Evolutionary conservation across 2,113 vertebrate species (phyloP), one percentile per base, ranked within the genome.

Genomic region (Pseudorectes ferrugineus): DNA sequence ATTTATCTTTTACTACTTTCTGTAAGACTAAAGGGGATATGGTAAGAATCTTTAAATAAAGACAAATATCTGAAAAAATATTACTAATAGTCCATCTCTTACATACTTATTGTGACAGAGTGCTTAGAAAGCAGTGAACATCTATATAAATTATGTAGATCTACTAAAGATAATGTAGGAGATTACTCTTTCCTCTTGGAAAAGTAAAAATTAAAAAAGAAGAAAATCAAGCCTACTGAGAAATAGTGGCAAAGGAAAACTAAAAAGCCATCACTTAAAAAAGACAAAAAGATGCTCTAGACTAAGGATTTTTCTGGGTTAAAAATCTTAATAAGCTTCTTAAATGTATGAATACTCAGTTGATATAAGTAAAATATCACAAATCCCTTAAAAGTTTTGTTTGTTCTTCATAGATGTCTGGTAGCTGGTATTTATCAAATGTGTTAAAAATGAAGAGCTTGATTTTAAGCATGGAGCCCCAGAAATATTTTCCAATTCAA

Each of bases 261-360:
- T 55, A 28, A 40, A 80, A 80, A 52, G 3, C 0, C 0, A 1
- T 55, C 18, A 35, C 8, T 28, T 42, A 3, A 46, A 66, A 58
- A 51, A 36, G 8, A 38, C 3, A 22, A 48, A 45, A 26, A 25
- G 8, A 48, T 55, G 4, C 4, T 46, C 16, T 43, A 67, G n/a
- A 71, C 12, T 28, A 66, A 42, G 5, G 3, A 80, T 63, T 84
- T 71, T 87, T 35, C 33, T 84, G 12, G 25, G 4, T 46, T 70
- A 42, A 67, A 68, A 89, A 51, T 74, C 6, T 80, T 65, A 8
- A 65, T 28, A 62, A 36, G 3, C 3, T 55, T 62, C 28, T 84
- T 42, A 72, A 81, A 66, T 57, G 6, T 28, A 49, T 45, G 5
- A 14, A 33, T 49, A 38, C 1, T 48, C 21, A 21, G 4, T 2